These are phyloP conservation scores for Eupsilia transversa DNA, from an alignment of 2,888 invertebrate species.

Conservation along the genomic window DNA sequence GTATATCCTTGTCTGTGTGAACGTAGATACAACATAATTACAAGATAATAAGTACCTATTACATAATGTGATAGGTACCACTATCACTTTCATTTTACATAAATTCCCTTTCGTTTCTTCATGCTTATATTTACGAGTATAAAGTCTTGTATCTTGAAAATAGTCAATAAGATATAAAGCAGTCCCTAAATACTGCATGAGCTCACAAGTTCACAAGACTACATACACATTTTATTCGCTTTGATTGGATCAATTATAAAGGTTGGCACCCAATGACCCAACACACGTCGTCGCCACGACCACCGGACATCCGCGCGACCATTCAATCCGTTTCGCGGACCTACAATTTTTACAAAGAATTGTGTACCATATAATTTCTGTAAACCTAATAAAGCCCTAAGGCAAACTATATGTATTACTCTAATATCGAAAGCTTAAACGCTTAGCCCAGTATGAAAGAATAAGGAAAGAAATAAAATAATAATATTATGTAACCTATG, in stretches of 20 bases:
- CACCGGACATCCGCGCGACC: slow-evolving; percentile 20
- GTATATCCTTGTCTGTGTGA: background rate
- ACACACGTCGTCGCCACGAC: slow-evolving; percentile 26
- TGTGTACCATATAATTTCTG: background rate
- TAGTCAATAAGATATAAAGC: background rate
- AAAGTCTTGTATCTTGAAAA: background rate
- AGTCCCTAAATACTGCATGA: slow-evolving; percentile 2
- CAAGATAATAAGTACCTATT: background rate
- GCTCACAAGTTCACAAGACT: background rate
- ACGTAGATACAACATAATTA: slow-evolving; percentile 9
- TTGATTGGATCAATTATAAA: slow-evolving; percentile 54
- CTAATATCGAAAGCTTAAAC: slow-evolving; percentile 47
- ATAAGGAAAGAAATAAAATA: slow-evolving; percentile 55
- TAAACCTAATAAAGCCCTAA: slow-evolving; percentile 23
- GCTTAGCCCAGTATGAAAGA: slow-evolving; percentile 39
- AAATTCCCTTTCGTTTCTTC: background rate
- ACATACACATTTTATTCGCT: slow-evolving; percentile 42
- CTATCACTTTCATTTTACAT: background rate
- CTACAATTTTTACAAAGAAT: slow-evolving; percentile 26
- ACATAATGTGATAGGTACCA: background rate
- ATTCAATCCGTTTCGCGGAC: slow-evolving; percentile 9
- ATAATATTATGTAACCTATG: slow-evolving; percentile 50
- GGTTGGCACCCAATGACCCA: slow-evolving; percentile 44
- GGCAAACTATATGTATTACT: slow-evolving; percentile 40
- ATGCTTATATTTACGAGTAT: background rate